Conservation (phyloP, 2,888 invertebrate genomes). For the Bombyx huttoni region DNA sequence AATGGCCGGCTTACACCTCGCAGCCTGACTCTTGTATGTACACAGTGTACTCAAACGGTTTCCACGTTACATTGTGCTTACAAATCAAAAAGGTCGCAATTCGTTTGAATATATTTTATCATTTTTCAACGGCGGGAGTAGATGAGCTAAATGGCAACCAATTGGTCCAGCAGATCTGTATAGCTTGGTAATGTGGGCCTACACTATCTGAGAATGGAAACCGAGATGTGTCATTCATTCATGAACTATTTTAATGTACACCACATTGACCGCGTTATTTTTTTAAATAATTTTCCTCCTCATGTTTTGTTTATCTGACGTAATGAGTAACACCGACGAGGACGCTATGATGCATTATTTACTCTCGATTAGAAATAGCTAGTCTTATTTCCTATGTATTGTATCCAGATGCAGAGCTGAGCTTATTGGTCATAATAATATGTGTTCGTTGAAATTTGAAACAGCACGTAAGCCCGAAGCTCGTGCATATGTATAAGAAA, state of each 20-base stretch:
- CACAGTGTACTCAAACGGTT: constrained; percentile 6
- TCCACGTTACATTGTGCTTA: constrained; percentile 6
- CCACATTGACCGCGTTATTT: neutral
- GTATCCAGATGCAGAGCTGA: no score
- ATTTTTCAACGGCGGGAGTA: no score
- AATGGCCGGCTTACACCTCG: constrained; percentile 34
- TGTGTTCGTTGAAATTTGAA: no score
- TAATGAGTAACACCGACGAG: neutral
- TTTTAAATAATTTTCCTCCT: neutral
- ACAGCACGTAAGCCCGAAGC: no score
- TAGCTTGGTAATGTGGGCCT: neutral
- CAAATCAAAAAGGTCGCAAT: neutral
- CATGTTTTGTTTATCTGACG: neutral
- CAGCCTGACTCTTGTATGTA: constrained; percentile 13
- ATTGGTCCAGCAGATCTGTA: no score
- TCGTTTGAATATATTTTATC: no score
- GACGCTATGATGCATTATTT: no score
- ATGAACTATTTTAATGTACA: neutral
- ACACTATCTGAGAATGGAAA: neutral
- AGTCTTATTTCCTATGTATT: no score
- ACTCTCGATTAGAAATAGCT: no score
- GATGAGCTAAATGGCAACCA: no score
- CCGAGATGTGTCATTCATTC: neutral
- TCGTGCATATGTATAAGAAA: no score
- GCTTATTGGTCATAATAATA: no score